phyloP scores from a whole-genome alignment of 2,113 vertebrate genomes.

The Lepus timidus region DNA sequence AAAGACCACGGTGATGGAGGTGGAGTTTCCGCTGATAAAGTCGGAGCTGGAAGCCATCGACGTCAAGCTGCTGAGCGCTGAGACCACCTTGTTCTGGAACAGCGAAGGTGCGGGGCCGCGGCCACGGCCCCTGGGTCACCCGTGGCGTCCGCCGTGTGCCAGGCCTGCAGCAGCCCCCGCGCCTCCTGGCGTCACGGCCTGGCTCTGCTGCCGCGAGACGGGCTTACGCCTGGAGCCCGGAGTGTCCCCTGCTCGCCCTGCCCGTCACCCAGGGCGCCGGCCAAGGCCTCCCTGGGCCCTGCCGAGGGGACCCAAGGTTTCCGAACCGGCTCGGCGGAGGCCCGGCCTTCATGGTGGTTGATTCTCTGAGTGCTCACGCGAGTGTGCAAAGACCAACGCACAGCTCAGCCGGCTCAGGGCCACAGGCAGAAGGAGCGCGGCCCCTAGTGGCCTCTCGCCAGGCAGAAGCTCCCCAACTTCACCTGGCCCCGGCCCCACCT shows the following conservation, averaged over 20 bases:
- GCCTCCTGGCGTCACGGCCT: rapidly evolving
- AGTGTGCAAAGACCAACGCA: neutral
- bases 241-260: rapidly evolving
- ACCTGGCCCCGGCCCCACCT: rapidly evolving
- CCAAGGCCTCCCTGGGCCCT: neutral
- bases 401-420: rapidly evolving
- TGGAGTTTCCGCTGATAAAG: slow-evolving; percentile 86
- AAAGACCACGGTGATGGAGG: slow-evolving; percentile 74
- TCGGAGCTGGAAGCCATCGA: slow-evolving; percentile 85
- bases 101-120: slow-evolving; percentile 79
- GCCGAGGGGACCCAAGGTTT: rapidly evolving
- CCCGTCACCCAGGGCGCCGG: neutral
- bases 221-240: neutral
- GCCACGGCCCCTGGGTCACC: rapidly evolving
- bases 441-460: rapidly evolving
- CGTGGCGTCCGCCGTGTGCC: rapidly evolving
- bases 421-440: rapidly evolving
- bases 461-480: rapidly evolving
- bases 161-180: neutral
- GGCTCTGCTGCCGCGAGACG: rapidly evolving
- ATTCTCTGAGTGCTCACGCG: rapidly evolving
- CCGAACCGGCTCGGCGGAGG: rapidly evolving
- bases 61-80: slow-evolving; percentile 54
- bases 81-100: slow-evolving; percentile 87
- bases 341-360: neutral